Conservation (phyloP, 1,140 invertebrate genomes). For the Cryptotermes secundus region DNA sequence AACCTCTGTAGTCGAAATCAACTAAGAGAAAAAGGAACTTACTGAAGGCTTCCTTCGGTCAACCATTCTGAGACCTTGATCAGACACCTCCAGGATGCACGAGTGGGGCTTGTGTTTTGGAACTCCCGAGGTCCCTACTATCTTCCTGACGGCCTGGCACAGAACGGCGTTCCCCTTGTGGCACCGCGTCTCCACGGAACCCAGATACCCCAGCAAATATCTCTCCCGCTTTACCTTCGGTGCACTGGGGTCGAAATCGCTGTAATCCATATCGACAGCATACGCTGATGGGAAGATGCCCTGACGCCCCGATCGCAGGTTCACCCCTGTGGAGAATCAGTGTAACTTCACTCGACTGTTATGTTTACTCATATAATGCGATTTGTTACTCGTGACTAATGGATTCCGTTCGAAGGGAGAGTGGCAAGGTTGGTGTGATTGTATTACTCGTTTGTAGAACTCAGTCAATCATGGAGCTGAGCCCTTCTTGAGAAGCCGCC, state of each 20-base stretch:
- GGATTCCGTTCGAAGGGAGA: too few species aligned
- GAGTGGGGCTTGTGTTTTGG: conserved; percentile 63
- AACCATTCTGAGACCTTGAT: conserved; percentile 93
- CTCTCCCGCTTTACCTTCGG: conserved; percentile 82
- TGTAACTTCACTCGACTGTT: too few species aligned
- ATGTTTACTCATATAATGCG: too few species aligned
- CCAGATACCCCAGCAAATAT: conserved; percentile 91
- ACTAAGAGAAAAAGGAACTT: background rate
- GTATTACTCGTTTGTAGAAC: too few species aligned
- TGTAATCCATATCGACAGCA: conserved; percentile 93
- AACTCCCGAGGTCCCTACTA: conserved; percentile 62
- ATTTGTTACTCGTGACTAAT: too few species aligned
- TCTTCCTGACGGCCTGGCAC: conserved; percentile 83
- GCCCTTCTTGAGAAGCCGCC: too few species aligned
- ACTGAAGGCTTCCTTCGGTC: conserved; percentile 72
- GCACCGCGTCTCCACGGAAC: conserved; percentile 90
- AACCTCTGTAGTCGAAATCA: background rate
- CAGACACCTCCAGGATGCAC: conserved; percentile 91
- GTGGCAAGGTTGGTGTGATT: too few species aligned
- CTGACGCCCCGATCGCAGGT: conserved; percentile 85
- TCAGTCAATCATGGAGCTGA: too few species aligned
- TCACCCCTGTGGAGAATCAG: conserved; percentile 68
- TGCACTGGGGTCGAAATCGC: conserved; percentile 85
- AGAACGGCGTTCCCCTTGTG: conserved; percentile 90
- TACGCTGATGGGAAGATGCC: conserved; percentile 97